Evolutionary conservation across 2,113 vertebrate species (phyloP).

Genomic region (Pungitius pungitius): DNA sequence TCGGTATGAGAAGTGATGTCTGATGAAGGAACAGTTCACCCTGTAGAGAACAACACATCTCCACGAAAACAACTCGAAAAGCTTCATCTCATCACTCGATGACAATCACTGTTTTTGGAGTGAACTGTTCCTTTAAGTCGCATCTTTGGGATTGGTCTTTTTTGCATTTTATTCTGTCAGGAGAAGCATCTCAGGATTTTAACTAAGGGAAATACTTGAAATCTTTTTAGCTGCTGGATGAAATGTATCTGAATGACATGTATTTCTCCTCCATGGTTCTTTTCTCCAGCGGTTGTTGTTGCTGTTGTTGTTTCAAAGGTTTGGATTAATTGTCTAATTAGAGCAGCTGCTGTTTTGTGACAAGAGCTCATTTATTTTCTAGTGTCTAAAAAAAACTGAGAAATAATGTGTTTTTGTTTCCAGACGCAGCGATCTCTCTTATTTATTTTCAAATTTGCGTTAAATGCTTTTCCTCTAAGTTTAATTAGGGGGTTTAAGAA

Average conservation of each 20-base stretch:
- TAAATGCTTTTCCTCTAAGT: conserved; percentile 11
- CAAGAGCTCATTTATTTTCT: conserved; percentile 5
- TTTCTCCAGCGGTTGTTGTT: neutral
- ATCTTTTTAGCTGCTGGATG: conserved; percentile 16
- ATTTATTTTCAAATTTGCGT: neutral
- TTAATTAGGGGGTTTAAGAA: conserved; percentile 28
- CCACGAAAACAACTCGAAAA: no score
- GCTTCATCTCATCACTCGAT: no score
- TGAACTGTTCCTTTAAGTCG: neutral
- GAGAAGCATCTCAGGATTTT: conserved; percentile 44
- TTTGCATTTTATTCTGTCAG: neutral
- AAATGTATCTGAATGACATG: conserved; percentile 5
- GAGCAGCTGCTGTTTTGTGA: neutral
- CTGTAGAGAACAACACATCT: no score
- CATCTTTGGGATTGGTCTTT: neutral
- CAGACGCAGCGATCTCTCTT: neutral
- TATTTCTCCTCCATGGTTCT: neutral
- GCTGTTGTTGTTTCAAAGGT: neutral
- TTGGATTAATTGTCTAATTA: neutral
- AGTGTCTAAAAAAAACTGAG: neutral
- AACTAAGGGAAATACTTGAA: conserved; percentile 60
- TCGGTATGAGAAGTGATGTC: neutral
- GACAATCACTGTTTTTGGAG: neutral
- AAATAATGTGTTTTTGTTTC: neutral
- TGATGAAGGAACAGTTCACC: neutral